Evolutionary conservation across 2,888 invertebrate species (phyloP).

Genomic region (Polymixis lichenea): DNA sequence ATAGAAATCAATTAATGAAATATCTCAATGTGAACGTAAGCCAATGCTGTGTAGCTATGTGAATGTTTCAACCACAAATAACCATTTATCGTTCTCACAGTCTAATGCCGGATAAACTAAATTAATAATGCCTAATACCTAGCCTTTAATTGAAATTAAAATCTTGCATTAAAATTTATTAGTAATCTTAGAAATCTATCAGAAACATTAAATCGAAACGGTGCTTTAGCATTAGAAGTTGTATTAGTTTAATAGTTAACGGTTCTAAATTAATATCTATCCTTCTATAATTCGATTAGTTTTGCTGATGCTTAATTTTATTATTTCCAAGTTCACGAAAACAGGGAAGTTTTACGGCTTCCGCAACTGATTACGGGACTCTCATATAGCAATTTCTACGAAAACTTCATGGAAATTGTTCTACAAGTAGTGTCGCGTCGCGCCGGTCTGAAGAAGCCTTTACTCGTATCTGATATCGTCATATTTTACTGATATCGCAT

Average conservation of each 20-base stretch:
- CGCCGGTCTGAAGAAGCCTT: no score
- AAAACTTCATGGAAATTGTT: no score
- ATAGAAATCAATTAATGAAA: not conserved
- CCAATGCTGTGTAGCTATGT: not conserved
- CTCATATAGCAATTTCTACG: no score
- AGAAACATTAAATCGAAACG: slow-evolving; percentile 31
- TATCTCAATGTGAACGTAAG: not conserved
- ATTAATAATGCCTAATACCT: slow-evolving; percentile 14
- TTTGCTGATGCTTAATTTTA: slow-evolving; percentile 24
- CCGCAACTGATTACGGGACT: no score
- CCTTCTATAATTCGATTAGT: slow-evolving; percentile 8
- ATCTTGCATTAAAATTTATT: slow-evolving; percentile 26
- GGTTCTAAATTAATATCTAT: slow-evolving; percentile 13
- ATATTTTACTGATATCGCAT: not conserved
- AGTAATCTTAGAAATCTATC: slow-evolving; percentile 28
- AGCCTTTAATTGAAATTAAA: slow-evolving; percentile 18
- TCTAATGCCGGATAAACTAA: not conserved
- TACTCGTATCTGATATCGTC: no score
- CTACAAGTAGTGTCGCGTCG: no score
- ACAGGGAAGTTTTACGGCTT: not conserved
- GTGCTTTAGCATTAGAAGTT: slow-evolving; percentile 22
- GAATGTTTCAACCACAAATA: not conserved
- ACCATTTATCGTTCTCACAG: slow-evolving; percentile 3
- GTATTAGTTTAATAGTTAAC: slow-evolving; percentile 13
- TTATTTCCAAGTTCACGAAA: slow-evolving; percentile 5